Evolutionary conservation across 2,888 invertebrate genomes (phyloP), one percentile per base, ranked within the genome.

Genomic region (Catocala sponsa): DNA sequence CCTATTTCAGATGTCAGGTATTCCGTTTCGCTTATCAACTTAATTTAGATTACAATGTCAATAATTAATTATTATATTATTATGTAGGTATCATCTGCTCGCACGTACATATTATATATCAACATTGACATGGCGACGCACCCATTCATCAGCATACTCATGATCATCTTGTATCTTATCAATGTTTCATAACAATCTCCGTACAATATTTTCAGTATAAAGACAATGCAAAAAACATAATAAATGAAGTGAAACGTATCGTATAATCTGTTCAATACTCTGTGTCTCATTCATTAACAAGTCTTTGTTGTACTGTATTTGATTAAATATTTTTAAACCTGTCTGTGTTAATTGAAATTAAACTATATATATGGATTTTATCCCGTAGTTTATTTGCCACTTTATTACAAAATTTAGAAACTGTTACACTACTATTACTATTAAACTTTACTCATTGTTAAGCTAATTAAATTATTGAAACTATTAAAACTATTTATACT

Each of bases 81-180:
- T 2, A 11, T 4, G 4, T 2, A 42, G n/a, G 10, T 38, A 5
- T 38, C 38, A 10, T 38, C 9, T 38, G 38, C 38, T 6, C 10
- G 10, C 38, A 38, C 38, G 7, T 38, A 38, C 38, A 1, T 5
- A 38, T 7, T 0, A 4, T 42, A n/a, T 42, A 4, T 42, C 11
- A 42, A 42, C 11, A 42, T n/a, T 11, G 42, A 4, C 10, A 42
- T 5, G n/a, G 11, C 10, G 42, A 42, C 1, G 11, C 9, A 15
- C 12, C 32, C n/a, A 48, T 25, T 38, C 33, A 25, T 10, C 47
- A 60, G 55, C 25, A 53, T 50, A 33, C 44, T 59, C 44, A 44
- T 12, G 5, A 33, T 13, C 54, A 33, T 11, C 48, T 38, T 7
- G 44, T 73, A 76, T 78, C 79, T 76, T 78, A 76, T 76, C 71